Evolutionary conservation across 2,797 vertebrate genomes (phyloP).

Genomic region (Anguilla anguilla): DNA sequence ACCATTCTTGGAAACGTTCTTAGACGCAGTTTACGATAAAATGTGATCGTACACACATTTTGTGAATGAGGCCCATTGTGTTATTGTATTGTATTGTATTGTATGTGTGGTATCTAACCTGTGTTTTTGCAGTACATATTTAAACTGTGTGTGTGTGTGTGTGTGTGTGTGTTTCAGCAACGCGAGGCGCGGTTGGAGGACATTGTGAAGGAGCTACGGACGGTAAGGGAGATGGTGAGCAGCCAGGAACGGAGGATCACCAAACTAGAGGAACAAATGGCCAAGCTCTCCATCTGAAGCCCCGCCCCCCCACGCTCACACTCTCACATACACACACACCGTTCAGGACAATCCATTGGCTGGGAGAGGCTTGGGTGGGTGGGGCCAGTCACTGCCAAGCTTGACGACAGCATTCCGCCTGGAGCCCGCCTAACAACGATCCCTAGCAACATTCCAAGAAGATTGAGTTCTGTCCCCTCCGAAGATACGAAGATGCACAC

Average conservation of each 20-base stretch:
- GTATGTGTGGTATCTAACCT: background rate
- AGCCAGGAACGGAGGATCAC: constrained; percentile 92
- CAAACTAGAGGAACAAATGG: constrained; percentile 93
- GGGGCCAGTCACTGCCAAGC: constrained; percentile 67
- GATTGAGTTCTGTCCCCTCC: constrained; percentile 65
- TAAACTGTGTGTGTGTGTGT: background rate
- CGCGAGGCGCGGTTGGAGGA: constrained; percentile 96
- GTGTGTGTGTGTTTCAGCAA: constrained; percentile 70
- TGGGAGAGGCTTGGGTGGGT: constrained; percentile 52
- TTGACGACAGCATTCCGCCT: constrained; percentile 70
- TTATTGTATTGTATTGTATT: background rate
- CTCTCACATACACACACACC: constrained; percentile 16
- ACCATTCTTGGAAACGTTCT: too few species aligned
- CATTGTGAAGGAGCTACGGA: constrained; percentile 93
- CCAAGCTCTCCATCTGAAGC: constrained; percentile 86
- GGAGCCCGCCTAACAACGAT: constrained; percentile 62
- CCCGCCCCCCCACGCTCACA: constrained; percentile 17
- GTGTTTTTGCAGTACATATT: background rate
- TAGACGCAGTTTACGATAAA: too few species aligned
- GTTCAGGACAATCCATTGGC: constrained; percentile 50
- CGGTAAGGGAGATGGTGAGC: constrained; percentile 92
- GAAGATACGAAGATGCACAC: constrained; percentile 24
- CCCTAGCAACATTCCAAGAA: constrained; percentile 81
- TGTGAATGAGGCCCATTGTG: background rate
- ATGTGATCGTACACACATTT: too few species aligned